Evolutionary conservation across 2,888 invertebrate genomes (phyloP).

Genomic region (Monoplex corrugatus): DNA sequence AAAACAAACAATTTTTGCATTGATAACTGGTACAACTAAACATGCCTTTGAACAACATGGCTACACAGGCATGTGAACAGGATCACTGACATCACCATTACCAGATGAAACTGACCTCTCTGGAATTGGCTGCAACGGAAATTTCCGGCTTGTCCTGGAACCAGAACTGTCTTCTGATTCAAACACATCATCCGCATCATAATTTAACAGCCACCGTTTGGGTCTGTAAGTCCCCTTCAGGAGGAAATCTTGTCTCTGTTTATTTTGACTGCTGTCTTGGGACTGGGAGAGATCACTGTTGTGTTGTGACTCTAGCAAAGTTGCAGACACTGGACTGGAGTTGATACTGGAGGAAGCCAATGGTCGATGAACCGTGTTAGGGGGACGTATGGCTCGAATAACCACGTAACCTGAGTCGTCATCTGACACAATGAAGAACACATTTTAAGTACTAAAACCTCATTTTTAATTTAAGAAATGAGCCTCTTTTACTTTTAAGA

Average conservation of each 20-base stretch:
- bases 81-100: background rate
- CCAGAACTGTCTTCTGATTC: slow-evolving; percentile 76
- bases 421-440: slow-evolving; percentile 57
- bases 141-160: slow-evolving; percentile 58
- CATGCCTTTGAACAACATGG: background rate
- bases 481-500: too few relatives aligned
- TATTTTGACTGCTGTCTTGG: background rate
- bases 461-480: too few relatives aligned
- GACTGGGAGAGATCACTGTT: background rate
- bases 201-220: slow-evolving; percentile 71
- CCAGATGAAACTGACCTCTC: background rate
- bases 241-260: slow-evolving; percentile 50
- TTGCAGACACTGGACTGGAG: slow-evolving; percentile 20
- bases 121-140: slow-evolving; percentile 37
- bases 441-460: too few relatives aligned
- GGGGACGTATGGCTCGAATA: slow-evolving; percentile 58
- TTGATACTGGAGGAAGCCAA: background rate
- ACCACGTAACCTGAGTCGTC: slow-evolving; percentile 74
- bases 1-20: too few relatives aligned
- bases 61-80: background rate
- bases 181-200: slow-evolving; percentile 77
- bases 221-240: slow-evolving; percentile 66
- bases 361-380: slow-evolving; percentile 10
- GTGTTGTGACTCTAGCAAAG: slow-evolving; percentile 18
- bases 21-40: background rate